Percentiles rank a stretch among this genome's conserved stretches.
phyloP scores from a whole-genome alignment of 30 jellyfish, hydroid and myxozoan genomes.

The Aurelia coerulea region DNA sequence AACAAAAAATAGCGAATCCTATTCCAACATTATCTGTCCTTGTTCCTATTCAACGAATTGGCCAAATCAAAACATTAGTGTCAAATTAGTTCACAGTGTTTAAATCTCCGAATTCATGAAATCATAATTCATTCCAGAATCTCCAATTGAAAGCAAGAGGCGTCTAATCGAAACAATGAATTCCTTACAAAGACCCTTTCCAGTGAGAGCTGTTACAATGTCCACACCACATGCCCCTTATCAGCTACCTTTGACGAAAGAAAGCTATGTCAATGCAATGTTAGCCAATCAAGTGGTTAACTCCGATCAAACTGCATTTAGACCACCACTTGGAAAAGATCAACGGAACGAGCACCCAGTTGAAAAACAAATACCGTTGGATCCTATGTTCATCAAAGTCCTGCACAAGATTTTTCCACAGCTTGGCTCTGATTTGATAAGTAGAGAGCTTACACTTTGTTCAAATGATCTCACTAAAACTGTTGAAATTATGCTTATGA shows the following conservation, averaged over 20 bases:
- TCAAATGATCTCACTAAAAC: conserved; percentile 58
- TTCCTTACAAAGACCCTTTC: conserved; percentile 56
- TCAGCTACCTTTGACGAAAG: conserved; percentile 4
- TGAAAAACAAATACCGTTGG: conserved; percentile 23
- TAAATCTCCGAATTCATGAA: background rate
- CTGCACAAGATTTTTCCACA: conserved; percentile 64
- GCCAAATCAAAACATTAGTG: background rate
- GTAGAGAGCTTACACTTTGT: conserved; percentile 45
- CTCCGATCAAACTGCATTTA: conserved; percentile 5
- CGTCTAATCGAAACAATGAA: conserved; percentile 55
- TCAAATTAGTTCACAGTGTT: background rate
- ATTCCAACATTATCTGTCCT: too few relatives aligned
- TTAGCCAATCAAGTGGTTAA: conserved; percentile 19
- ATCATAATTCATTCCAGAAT: background rate
- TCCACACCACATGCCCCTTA: conserved; percentile 22
- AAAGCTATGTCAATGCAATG: background rate
- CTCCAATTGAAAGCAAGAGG: conserved; percentile 37
- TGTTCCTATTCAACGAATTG: background rate
- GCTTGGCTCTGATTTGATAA: conserved; percentile 41
- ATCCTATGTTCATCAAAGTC: conserved; percentile 48
- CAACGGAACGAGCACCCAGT: conserved; percentile 18
- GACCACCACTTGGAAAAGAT: conserved; percentile 5
- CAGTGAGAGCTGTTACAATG: conserved; percentile 28
- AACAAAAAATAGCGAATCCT: too few relatives aligned
- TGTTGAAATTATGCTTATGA: conserved; percentile 44